These are phyloP conservation scores for Nymphalis urticae DNA, from an alignment of 2,888 invertebrate species.

Conservation along the genomic window DNA sequence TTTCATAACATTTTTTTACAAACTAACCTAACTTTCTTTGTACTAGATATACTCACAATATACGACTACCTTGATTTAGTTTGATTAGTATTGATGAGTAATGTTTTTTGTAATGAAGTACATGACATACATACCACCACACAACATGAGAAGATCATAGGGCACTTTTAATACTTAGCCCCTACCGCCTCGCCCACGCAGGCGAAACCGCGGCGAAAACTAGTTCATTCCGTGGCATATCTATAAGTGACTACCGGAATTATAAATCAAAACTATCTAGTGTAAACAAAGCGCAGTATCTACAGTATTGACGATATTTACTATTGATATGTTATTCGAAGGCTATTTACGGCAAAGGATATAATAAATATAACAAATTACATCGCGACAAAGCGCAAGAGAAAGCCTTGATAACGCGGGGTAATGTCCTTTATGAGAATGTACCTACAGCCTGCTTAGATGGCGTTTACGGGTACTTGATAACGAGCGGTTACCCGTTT, in stretches of 20 bases:
- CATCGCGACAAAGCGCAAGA: conserved; percentile 49
- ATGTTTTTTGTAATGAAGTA: too few relatives aligned
- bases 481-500: conserved; percentile 25
- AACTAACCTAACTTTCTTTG: not conserved
- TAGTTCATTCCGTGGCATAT: not conserved
- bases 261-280: conserved; percentile 33
- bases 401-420: conserved; percentile 56
- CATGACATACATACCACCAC: too few relatives aligned
- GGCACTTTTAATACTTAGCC: too few relatives aligned
- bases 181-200: too few relatives aligned
- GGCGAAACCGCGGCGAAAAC: too few relatives aligned
- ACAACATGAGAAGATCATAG: too few relatives aligned
- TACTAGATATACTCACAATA: too few relatives aligned
- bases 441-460: conserved; percentile 37
- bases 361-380: conserved; percentile 55
- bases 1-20: not conserved
- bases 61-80: too few relatives aligned
- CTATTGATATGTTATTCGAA: conserved; percentile 45
- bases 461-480: conserved; percentile 23
- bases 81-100: too few relatives aligned
- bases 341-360: conserved; percentile 45
- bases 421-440: conserved; percentile 58
- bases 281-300: conserved; percentile 29
- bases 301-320: conserved; percentile 29
- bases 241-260: conserved; percentile 34